Percentiles rank a stretch among this genome's conserved stretches.
Evolutionary conservation across 2,113 vertebrate genomes (phyloP).

Genomic region (Percina caprodes): DNA sequence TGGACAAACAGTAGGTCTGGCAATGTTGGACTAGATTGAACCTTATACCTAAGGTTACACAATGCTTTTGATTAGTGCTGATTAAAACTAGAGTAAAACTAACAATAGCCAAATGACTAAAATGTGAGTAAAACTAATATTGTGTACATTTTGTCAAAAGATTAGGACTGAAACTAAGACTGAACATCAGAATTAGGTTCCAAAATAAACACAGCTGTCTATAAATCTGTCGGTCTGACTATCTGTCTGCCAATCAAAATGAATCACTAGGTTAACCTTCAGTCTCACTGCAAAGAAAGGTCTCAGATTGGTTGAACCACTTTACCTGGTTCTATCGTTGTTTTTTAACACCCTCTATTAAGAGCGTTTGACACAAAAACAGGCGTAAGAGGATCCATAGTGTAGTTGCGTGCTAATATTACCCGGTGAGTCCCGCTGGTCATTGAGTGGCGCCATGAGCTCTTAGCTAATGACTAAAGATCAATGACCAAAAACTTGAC

Average conservation of each 20-base stretch:
- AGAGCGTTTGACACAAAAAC: conserved; percentile 76
- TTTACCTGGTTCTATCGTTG: conserved; percentile 6
- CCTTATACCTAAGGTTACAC: no score
- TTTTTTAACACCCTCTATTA: conserved; percentile 65
- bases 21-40: no score
- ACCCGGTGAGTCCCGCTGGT: conserved; percentile 73
- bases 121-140: background rate
- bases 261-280: conserved; percentile 2
- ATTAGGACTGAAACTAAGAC: background rate
- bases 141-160: background rate
- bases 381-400: conserved; percentile 74
- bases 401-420: conserved; percentile 75
- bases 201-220: background rate
- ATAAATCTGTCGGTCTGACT: background rate
- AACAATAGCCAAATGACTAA: background rate
- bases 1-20: no score
- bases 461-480: conserved; percentile 85
- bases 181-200: background rate
- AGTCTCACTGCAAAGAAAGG: conserved; percentile 2
- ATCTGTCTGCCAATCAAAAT: background rate
- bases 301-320: background rate
- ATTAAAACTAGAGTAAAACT: background rate
- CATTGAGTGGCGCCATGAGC: conserved; percentile 81
- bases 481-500: conserved; percentile 81
- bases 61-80: background rate